Base-by-base conservation (phyloP, 2,797 vertebrate genomes). In the Cossypha caffra region DNA sequence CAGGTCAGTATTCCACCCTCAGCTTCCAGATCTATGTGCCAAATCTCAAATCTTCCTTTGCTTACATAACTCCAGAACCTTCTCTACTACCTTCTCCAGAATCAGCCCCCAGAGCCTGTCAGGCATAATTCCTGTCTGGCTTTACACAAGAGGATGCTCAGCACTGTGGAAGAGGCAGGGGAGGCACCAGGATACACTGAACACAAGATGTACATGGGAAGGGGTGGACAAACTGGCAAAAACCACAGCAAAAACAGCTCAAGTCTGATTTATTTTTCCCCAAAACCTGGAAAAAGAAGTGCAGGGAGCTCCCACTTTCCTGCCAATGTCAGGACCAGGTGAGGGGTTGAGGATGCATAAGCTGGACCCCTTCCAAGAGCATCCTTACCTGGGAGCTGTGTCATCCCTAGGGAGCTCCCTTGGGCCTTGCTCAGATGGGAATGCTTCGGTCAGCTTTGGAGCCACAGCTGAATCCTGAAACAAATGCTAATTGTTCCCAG, bases 401-500 rank as follows among this genome's bases (percentile, higher is more conserved):
- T 28, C 50, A 31, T 25, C 35, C 58, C 13, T 5, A 18, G 64
- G 73, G 33, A 86, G n/a, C 35, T 71, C 35, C 52, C 15, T 42
- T 13, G n/a, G 31, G 13, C 42, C n/a, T 52, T 31, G 10, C 31
- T 64, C 7, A 0, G 12, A 26, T 3, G 28, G 14, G 42, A 66
- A 54, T 18, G 50, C 33, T 68, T 11, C 7, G 15, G 31, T 37
- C 37, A 26, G 37, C 50, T 50, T 3, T 5, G 31, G 31, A 92
- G 45, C 31, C 37, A 28, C 47, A 57, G 42, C 67, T 40, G 33
- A 40, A 55, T 29, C 33, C 24, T 82, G 33, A n/a, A 74, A 63
- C 31, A 58, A 91, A 57, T 68, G 69, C 58, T 91, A 86, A 72
- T 91, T 95, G 76, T 78, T 84, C 73, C 85, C 64, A 51, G 42